Evolutionary conservation across 2,888 invertebrate genomes (phyloP), one percentile per base, ranked within the genome.

Genomic region (Heterodera filipjevi): DNA sequence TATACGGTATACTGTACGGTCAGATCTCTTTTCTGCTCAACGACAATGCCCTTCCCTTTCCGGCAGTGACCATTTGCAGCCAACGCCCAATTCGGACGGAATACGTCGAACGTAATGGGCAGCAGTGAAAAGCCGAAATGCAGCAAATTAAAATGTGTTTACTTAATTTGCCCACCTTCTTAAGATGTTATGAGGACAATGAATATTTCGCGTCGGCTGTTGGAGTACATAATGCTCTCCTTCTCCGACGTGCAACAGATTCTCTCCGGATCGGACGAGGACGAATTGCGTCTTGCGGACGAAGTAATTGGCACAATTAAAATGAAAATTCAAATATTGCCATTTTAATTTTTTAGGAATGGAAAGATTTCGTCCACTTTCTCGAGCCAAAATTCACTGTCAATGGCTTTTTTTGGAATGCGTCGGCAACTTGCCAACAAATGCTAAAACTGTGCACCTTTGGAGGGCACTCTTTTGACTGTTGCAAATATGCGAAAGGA

Each of bases 1-100:
- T n/a, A 53, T 53, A 12, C 71, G 19, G n/a, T 71, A n/a, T 8
- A 44, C 8, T 66, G 22, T 14, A 0, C 19, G 8, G 22, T 44
- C 68, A 87, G 86, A 85, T 87, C 16, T 86, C 86, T 14, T 87
- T 86, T 76, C 77, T 87, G 30, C 76, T 86, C 22, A 84, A 85
- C 66, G 86, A 86, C 46, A 80, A 84, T 10, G 87, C 87, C 5
- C 79, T 87, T 71, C 75, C 74, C 33, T 86, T 87, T 78, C 87
- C 87, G 32, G 77, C 83, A 64, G 83, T 87, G 35, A 87, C 87
- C 33, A 82, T 87, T 10, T 87, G 87, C 78, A 87, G 84, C 78
- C 87, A 86, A 78, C 87, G 87, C 72, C 84, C 85, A 6, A 83
- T 87, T n/a, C 82, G 84, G 66, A 80, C 83, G 72, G 79, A 80